A percentile compares a stretch with the other conserved stretches of the same genome.
Evolutionary conservation across 2,113 vertebrate species (phyloP).

Genomic region (Pyxicephalus adspersus): DNA sequence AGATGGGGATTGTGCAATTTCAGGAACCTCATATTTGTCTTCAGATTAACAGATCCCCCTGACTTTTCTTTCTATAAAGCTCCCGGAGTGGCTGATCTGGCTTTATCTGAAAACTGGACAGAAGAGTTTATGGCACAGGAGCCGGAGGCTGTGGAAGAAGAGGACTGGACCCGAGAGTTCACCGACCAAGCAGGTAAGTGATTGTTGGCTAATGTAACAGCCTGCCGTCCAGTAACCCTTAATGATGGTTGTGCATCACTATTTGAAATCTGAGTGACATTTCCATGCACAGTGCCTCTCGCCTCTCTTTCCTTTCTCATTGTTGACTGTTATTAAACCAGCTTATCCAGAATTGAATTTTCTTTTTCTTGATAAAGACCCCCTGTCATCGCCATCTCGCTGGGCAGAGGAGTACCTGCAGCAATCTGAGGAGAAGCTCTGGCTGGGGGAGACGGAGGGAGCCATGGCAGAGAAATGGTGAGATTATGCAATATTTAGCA

Average conservation of each 20-base stretch:
- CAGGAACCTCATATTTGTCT: not conserved
- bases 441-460: slow-evolving; percentile 91
- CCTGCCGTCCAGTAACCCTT: too few species aligned
- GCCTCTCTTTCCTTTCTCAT: not conserved
- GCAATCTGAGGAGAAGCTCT: slow-evolving; percentile 96
- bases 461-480: slow-evolving; percentile 76
- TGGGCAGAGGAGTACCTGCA: slow-evolving; percentile 98
- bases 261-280: not conserved
- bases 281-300: not conserved
- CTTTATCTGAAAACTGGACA: slow-evolving; percentile 92
- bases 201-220: too few species aligned
- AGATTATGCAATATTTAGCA: too few species aligned
- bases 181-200: slow-evolving; percentile 88
- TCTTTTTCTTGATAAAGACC: slow-evolving; percentile 73
- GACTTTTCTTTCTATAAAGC: slow-evolving; percentile 68
- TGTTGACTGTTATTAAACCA: too few species aligned
- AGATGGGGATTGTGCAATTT: too few species aligned
- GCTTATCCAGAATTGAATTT: not conserved
- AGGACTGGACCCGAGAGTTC: slow-evolving; percentile 97
- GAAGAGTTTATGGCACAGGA: slow-evolving; percentile 87
- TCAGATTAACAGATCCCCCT: not conserved
- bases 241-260: too few species aligned
- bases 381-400: slow-evolving; percentile 78
- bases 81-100: slow-evolving; percentile 93
- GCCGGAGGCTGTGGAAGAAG: slow-evolving; percentile 78